Percentiles rank a stretch among this genome's conserved stretches.
Evolutionary conservation across 2,888 invertebrate species (phyloP).

Genomic region (Chrysodeixis includens): DNA sequence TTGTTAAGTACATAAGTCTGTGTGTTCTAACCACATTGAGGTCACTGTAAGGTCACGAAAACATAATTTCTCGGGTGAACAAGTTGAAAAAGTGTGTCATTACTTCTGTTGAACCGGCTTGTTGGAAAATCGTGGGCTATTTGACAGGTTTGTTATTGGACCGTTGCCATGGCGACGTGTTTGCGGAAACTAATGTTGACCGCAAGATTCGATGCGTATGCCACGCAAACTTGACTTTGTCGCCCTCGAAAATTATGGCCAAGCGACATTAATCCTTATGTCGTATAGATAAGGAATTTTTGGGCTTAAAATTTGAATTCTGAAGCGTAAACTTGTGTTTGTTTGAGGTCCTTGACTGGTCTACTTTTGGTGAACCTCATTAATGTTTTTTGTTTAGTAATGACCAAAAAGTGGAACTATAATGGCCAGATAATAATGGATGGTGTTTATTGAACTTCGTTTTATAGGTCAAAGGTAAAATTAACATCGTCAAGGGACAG

Average conservation of each 20-base stretch:
- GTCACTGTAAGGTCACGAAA: conserved; percentile 70
- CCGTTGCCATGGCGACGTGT: conserved; percentile 72
- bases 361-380: conserved; percentile 68
- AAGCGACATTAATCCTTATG: conserved; percentile 55
- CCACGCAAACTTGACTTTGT: conserved; percentile 48
- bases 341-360: conserved; percentile 72
- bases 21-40: conserved; percentile 62
- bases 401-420: conserved; percentile 48
- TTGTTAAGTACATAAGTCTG: conserved; percentile 67
- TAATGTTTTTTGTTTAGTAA: conserved; percentile 52
- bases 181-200: conserved; percentile 76
- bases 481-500: background rate
- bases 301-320: conserved; percentile 26
- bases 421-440: conserved; percentile 45
- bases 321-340: conserved; percentile 29
- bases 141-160: conserved; percentile 81
- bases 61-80: conserved; percentile 72
- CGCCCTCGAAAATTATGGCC: conserved; percentile 18
- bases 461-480: conserved; percentile 35
- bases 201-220: conserved; percentile 63
- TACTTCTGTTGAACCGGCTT: conserved; percentile 64
- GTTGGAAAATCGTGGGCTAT: conserved; percentile 72
- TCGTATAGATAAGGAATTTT: conserved; percentile 39
- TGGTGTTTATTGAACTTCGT: conserved; percentile 50
- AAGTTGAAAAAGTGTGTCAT: conserved; percentile 73